A percentile compares a stretch with the other conserved stretches of the same genome.
These are phyloP conservation scores for Sesamia nonagrioides DNA, from an alignment of 1,140 invertebrate genomes.

Conservation along the genomic window DNA sequence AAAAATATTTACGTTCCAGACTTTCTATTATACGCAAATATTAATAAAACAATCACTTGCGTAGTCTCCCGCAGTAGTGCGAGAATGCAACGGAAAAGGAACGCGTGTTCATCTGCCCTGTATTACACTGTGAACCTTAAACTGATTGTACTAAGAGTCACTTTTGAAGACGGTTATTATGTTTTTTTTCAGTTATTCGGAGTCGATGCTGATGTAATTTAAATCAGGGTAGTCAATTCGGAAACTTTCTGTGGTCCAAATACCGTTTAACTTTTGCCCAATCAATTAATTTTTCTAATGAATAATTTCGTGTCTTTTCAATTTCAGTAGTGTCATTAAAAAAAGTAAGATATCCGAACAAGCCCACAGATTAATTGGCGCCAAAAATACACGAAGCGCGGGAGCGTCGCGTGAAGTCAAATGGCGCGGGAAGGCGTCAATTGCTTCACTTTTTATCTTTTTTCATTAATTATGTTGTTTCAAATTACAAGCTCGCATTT, in stretches of 20 bases:
- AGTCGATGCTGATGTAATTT: not conserved
- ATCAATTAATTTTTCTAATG: not conserved
- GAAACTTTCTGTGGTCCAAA: not conserved
- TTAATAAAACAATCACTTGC: no score
- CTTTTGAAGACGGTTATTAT: not conserved
- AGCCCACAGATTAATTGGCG: slow-evolving; percentile 66
- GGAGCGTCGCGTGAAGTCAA: slow-evolving; percentile 64
- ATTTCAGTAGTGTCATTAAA: slow-evolving; percentile 21
- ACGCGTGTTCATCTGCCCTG: no score
- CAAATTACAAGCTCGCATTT: slow-evolving; percentile 62
- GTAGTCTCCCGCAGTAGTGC: no score
- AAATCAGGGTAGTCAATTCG: not conserved
- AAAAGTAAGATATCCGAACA: slow-evolving; percentile 37
- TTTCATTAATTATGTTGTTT: slow-evolving; percentile 59
- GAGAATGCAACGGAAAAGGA: no score
- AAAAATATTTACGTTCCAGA: no score
- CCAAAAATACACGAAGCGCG: slow-evolving; percentile 64
- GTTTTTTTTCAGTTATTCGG: not conserved
- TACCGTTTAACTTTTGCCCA: not conserved
- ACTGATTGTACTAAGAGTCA: no score
- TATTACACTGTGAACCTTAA: no score
- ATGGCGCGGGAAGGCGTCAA: slow-evolving; percentile 74
- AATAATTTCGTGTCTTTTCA: not conserved
- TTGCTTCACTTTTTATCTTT: slow-evolving; percentile 55
- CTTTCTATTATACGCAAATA: no score